phyloP scores from a whole-genome alignment of 2,888 invertebrate genomes.

The Andricus quercusramuli region DNA sequence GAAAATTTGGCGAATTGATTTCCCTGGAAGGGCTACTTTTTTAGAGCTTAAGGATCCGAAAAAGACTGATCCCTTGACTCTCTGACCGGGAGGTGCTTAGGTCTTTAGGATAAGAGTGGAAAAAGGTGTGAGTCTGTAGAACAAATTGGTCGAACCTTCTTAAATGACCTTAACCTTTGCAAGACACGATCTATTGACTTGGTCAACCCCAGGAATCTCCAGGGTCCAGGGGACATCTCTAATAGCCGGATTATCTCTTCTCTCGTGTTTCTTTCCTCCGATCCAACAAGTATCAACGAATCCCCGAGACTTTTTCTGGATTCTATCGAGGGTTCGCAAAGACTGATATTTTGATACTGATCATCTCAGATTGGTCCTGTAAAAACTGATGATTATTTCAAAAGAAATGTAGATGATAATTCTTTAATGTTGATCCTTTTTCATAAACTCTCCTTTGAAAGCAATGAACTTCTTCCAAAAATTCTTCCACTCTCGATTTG shows the following conservation, averaged over 20 bases:
- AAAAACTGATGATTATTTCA: neutral
- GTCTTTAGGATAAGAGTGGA: conserved; percentile 69
- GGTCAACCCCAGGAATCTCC: conserved; percentile 71
- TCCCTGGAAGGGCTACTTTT: neutral
- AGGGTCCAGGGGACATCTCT: conserved; percentile 73
- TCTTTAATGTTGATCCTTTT: too few relatives aligned
- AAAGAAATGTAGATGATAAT: neutral
- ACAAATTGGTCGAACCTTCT: conserved; percentile 74
- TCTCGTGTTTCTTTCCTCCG: conserved; percentile 64
- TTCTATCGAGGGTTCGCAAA: conserved; percentile 50
- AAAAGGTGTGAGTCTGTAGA: conserved; percentile 71
- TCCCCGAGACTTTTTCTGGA: conserved; percentile 42
- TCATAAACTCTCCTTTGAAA: too few relatives aligned
- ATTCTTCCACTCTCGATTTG: too few relatives aligned
- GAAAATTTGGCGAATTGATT: neutral
- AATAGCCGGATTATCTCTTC: conserved; percentile 77
- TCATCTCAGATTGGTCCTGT: neutral
- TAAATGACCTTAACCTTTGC: conserved; percentile 68
- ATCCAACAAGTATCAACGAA: conserved; percentile 69
- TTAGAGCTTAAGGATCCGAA: neutral
- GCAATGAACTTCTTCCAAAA: too few relatives aligned
- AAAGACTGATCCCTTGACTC: conserved; percentile 44
- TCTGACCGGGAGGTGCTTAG: conserved; percentile 59
- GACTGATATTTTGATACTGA: neutral
- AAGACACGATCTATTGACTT: conserved; percentile 71